Conservation (phyloP, 1,140 invertebrate species). For the Teleopsis dalmanni region DNA sequence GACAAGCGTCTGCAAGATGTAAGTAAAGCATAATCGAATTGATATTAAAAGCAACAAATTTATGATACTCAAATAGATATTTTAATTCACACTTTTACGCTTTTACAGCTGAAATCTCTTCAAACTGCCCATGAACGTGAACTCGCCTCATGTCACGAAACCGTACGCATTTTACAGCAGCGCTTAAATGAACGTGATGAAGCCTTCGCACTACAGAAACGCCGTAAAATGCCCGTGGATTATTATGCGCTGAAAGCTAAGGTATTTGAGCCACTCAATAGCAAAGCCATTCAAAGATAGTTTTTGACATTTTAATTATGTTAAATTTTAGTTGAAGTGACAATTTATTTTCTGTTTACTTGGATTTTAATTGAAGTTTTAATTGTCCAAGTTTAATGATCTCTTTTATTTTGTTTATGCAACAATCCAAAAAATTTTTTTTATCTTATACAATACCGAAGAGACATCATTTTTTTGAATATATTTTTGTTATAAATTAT, state of each 20-base stretch:
- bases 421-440: too few relatives aligned
- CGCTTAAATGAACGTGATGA: slow-evolving; percentile 40
- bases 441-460: too few relatives aligned
- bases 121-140: slow-evolving; percentile 72
- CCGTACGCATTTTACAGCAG: slow-evolving; percentile 37
- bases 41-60: neutral
- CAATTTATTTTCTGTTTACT: too few relatives aligned
- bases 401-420: slow-evolving; percentile 1
- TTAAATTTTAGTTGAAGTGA: slow-evolving; percentile 2
- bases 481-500: too few relatives aligned
- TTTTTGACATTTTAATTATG: too few relatives aligned
- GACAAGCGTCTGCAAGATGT: slow-evolving; percentile 68
- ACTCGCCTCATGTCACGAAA: slow-evolving; percentile 47
- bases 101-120: slow-evolving; percentile 60
- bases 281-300: neutral
- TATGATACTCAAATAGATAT: neutral
- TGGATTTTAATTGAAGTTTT: too few relatives aligned
- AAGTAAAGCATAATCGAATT: slow-evolving; percentile 36
- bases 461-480: too few relatives aligned
- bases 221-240: slow-evolving; percentile 41
- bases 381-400: neutral
- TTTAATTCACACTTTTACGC: too few relatives aligned
- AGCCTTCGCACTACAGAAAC: slow-evolving; percentile 32
- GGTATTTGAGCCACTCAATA: slow-evolving; percentile 19
- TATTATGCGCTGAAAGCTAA: slow-evolving; percentile 43